Base-by-base conservation (phyloP, 64 coral and sea anemone species). In the Pocillopora damicornis region DNA sequence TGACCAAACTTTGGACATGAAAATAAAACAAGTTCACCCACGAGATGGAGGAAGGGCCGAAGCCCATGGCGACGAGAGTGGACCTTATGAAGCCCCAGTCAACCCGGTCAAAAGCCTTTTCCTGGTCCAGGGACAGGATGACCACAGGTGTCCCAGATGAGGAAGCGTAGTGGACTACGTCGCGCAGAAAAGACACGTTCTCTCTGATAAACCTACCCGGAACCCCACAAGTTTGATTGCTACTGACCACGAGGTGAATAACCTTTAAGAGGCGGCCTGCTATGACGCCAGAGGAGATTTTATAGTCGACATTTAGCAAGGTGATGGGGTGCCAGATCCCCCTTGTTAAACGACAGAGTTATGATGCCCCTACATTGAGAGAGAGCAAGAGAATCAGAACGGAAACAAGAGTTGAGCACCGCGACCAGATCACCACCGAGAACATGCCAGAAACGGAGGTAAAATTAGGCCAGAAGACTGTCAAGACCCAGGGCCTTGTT, bases 21-120 rank as follows among this genome's bases (percentile, higher is more conserved):
- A 63, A 15, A 86, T 86, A 94, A 10, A 89, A 89, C 0, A 87
- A 34, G 0, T 14, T 15, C 5, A 89, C 88, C 88, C 88, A 87
- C 0, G 60, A 1, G 3, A 74, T 58, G 20, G 89, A 89, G 0
- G 78, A 84, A 17, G 69, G 87, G 22, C 86, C 79, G 15, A 93
- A 93, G 13, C 87, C 87, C 86, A 89, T 89, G 14, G 7, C 0
- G 58, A 2, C 2, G 10, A 91, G 75, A 37, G 76, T 87, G 1
- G 60, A 22, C 1, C 25, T 1, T 0, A 95, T 35, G 76, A 87
- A 94, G 0, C 9, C 13, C 88, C 92, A 94, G 15, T 30, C 30
- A 30, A 30, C 30, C 30, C 30, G 30, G 30, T 30, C 30, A 30
- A 30, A 30, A 30, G 30, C 30, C 30, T 30, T 30, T 30, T 30